Percentiles rank a stretch among this genome's conserved stretches.
These are phyloP conservation scores for Tyrophagus putrescentiae DNA, from an alignment of 1,140 invertebrate species.

Conservation along the genomic window DNA sequence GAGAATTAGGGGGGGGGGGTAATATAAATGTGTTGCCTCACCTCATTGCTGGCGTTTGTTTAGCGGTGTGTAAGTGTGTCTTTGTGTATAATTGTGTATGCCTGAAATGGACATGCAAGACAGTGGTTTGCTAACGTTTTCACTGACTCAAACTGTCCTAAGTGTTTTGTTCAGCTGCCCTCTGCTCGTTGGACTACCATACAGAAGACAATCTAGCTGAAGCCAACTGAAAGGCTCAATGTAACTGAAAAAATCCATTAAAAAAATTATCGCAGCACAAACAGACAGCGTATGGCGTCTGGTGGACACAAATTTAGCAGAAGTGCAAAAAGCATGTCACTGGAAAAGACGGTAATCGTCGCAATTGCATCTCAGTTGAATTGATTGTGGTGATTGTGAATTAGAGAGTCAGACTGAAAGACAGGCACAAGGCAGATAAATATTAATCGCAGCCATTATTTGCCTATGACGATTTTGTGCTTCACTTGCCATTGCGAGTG, in stretches of 20 bases:
- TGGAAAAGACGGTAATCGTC: not conserved
- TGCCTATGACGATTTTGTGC: conserved; percentile 9
- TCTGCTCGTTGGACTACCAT: no score
- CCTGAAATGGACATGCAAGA: not conserved
- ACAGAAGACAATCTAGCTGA: no score
- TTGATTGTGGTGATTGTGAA: conserved; percentile 14
- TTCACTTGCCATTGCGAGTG: not conserved
- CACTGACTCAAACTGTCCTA: no score
- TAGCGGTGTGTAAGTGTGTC: not conserved
- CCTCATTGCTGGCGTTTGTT: not conserved
- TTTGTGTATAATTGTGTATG: conserved; percentile 9
- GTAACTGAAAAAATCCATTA: conserved; percentile 1
- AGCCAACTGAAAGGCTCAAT: not conserved
- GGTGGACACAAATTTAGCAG: no score
- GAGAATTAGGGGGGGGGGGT: no score
- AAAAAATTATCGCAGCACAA: conserved; percentile 6
- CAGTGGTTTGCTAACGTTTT: no score
- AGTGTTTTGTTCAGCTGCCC: no score
- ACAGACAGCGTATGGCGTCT: conserved; percentile 3
- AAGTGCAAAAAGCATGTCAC: no score
- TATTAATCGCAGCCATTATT: conserved; percentile 7
- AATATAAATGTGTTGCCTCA: no score
- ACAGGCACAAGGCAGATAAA: not conserved
- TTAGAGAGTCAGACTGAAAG: not conserved
- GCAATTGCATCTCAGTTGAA: not conserved